A percentile compares a stretch with the other conserved stretches of the same genome.
phyloP scores from a whole-genome alignment of 2,797 vertebrate species.

The Poecilia wingei region DNA sequence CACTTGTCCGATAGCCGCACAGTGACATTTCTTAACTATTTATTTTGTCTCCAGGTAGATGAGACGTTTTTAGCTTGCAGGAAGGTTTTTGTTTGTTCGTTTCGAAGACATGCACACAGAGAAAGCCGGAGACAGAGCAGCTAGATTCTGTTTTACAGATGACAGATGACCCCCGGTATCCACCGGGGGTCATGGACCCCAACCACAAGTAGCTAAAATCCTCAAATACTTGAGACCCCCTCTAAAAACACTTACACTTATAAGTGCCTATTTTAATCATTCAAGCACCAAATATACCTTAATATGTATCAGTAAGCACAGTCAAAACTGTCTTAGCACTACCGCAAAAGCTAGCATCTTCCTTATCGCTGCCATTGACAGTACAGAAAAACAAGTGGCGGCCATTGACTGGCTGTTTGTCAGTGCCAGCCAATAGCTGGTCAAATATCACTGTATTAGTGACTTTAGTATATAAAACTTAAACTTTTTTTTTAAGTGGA shows the following conservation, averaged over 20 bases:
- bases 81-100: background rate
- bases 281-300: background rate
- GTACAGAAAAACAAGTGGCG: background rate
- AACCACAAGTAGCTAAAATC: background rate
- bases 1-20: too few relatives aligned
- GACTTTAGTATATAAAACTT: background rate
- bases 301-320: background rate
- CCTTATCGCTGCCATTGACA: background rate
- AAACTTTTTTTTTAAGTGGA: background rate
- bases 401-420: background rate
- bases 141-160: background rate
- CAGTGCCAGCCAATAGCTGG: too few relatives aligned
- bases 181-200: background rate
- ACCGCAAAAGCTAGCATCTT: background rate
- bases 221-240: background rate
- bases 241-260: background rate
- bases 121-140: background rate
- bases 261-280: background rate
- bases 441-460: background rate
- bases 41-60: background rate
- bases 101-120: background rate
- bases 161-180: too few relatives aligned
- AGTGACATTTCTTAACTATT: background rate
- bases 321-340: background rate
- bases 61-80: too few relatives aligned